Evolutionary conservation across 2,888 invertebrate genomes (phyloP), one percentile per base, ranked within the genome.

Genomic region (Archips xylosteana): DNA sequence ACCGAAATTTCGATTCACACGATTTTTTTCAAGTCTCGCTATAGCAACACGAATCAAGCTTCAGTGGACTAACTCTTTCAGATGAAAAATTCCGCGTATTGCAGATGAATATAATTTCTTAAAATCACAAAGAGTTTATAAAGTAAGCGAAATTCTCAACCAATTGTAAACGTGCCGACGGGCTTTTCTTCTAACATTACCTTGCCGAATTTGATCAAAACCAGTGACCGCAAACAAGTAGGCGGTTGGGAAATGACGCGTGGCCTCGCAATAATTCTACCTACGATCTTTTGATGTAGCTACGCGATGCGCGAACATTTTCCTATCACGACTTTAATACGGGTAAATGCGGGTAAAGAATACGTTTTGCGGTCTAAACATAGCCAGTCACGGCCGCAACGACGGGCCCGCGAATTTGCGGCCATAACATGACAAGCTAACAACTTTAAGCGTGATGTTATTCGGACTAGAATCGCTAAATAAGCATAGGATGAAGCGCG

Each of bases 201-300:
- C 66, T 39, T 51, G 32, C 61, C 68, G 72, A 73, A 63, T 69
- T 64, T 74, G 60, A 65, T 74, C 69, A 69, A 54, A 74, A 69
- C 73, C 73, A 65, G 73, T 69, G 73, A 74, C 76, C 76, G 75
- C 76, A 76, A 75, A 72, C 71, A 74, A 74, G 75, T 70, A 74
- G 70, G 75, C 67, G 34, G 73, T 51, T 61, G 69, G 64, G 75
- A 73, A 73, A 73, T 73, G 73, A 73, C 68, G 68, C 73, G 73
- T 74, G 64, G 59, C 15, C 60, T 63, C 51, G 69, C 64, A 65
- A 69, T 73, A 73, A 68, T 57, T 39, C 39, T 73, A 72, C 61
- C 65, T 42, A 60, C 45, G 42, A 74, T 64, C 76, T 75, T 77
- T 77, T 79, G 79, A 79, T 78, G 78, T 78, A 75, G 76, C 70